Conservation (phyloP, 37 sponge, comb jelly and placozoan genomes). For the Haliclona indistincta region DNA sequence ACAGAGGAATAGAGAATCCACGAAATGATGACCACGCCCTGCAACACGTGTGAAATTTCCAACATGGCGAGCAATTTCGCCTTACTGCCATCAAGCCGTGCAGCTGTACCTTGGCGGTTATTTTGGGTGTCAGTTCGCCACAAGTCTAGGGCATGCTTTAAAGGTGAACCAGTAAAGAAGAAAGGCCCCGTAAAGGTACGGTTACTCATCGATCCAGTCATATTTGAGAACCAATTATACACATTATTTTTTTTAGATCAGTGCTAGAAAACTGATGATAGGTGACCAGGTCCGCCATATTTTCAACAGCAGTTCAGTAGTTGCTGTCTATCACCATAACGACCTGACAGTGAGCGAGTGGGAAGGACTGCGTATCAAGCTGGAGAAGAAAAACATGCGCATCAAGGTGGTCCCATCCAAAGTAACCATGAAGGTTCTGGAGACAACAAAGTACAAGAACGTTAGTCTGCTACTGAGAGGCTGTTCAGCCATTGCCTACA, state of each 20-base stretch:
- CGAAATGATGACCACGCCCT: no score
- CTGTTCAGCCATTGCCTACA: conserved; percentile 40
- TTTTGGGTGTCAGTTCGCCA: background rate
- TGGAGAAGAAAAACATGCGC: conserved; percentile 15
- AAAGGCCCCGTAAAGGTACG: no score
- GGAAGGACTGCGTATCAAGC: conserved; percentile 34
- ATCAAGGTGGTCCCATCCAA: conserved; percentile 49
- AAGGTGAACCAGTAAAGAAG: no score
- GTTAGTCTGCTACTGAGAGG: conserved; percentile 38
- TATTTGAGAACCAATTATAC: background rate
- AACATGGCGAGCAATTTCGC: no score
- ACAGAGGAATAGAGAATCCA: no score
- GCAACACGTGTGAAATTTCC: no score
- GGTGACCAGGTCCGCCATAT: conserved; percentile 19
- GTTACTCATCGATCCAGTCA: no score
- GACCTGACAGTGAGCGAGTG: conserved; percentile 50
- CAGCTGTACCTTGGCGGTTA: background rate
- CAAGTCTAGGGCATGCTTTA: no score
- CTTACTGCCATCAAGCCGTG: no score
- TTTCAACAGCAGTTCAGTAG: conserved; percentile 18
- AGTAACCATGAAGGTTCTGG: conserved; percentile 32
- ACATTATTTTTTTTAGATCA: conserved; percentile 26
- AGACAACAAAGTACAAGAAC: conserved; percentile 27
- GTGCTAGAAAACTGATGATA: conserved; percentile 22
- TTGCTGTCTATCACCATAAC: conserved; percentile 53